phyloP scores from a whole-genome alignment of 1,140 invertebrate genomes.

The Lordiphosa mommai region DNA sequence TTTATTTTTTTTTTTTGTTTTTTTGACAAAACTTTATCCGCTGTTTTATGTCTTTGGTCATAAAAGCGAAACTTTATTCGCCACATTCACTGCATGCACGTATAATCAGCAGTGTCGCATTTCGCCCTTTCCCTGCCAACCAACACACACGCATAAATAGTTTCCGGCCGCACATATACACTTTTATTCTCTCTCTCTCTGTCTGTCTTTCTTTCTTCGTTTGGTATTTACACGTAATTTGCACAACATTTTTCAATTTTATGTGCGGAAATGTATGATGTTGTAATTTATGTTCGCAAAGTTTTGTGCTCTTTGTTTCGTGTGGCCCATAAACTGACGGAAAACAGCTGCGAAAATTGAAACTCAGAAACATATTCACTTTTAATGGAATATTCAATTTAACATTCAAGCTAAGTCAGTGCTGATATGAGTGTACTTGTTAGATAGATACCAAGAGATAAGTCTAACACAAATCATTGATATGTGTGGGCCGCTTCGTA shows the following conservation, averaged over 20 bases:
- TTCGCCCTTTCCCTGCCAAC: conserved; percentile 3
- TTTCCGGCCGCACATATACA: conserved; percentile 53
- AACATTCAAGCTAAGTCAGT: too few relatives aligned
- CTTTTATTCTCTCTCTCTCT: conserved; percentile 37
- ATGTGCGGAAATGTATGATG: conserved; percentile 73
- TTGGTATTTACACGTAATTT: conserved; percentile 74
- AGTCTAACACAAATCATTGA: conserved; percentile 39
- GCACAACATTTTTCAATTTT: conserved; percentile 77
- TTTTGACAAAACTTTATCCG: conserved; percentile 8
- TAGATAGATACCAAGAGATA: conserved; percentile 10
- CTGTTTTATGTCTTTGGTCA: background rate
- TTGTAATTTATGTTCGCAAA: conserved; percentile 60
- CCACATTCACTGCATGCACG: conserved; percentile 20
- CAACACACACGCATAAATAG: conserved; percentile 11
- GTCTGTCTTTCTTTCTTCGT: conserved; percentile 25
- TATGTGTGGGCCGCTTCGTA: conserved; percentile 25
- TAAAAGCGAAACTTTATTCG: conserved; percentile 19
- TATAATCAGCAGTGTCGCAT: conserved; percentile 33
- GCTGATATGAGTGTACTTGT: too few relatives aligned
- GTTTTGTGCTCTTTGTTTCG: conserved; percentile 10
- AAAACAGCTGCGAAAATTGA: conserved; percentile 34
- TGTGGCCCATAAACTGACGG: conserved; percentile 29
- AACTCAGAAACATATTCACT: too few relatives aligned
- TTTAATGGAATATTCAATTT: too few relatives aligned
- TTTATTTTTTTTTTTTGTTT: too few relatives aligned